phyloP scores from a whole-genome alignment of 2,797 vertebrate species.

The Aeoliscus strigatus region DNA sequence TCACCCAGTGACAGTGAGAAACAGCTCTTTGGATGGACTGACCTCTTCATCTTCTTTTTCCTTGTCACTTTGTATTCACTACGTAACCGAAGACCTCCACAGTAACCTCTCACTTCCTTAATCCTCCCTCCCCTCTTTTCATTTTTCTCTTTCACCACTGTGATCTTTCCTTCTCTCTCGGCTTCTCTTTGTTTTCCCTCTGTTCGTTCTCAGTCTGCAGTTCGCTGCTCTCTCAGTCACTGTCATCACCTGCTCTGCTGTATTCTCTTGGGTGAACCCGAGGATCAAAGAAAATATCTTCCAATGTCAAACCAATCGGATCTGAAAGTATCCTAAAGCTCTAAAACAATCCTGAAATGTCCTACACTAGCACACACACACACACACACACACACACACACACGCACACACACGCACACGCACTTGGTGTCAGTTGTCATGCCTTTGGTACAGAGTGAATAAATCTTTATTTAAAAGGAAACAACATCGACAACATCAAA shows the following conservation, averaged over 20 bases:
- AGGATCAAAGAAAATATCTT: constrained; percentile 53
- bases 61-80: constrained; percentile 67
- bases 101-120: constrained; percentile 51
- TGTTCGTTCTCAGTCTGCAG: constrained; percentile 25
- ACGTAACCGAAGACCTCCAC: constrained; percentile 64
- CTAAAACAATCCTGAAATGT: constrained; percentile 12
- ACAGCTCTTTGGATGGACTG: constrained; percentile 43
- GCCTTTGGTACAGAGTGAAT: no score
- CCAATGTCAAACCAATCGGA: constrained; percentile 42
- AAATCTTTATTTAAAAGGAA: no score
- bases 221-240: constrained; percentile 14
- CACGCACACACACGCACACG: neutral
- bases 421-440: no score
- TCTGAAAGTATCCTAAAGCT: constrained; percentile 35
- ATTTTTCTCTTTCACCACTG: constrained; percentile 46
- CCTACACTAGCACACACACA: neutral
- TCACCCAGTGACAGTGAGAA: constrained; percentile 55
- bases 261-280: constrained; percentile 32
- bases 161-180: constrained; percentile 20
- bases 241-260: constrained; percentile 42
- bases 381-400: neutral
- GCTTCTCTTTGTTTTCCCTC: constrained; percentile 21
- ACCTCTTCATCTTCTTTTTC: constrained; percentile 40
- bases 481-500: no score
- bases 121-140: constrained; percentile 20